phyloP scores from a whole-genome alignment of 2,797 vertebrate species.

The Amblyraja radiata region DNA sequence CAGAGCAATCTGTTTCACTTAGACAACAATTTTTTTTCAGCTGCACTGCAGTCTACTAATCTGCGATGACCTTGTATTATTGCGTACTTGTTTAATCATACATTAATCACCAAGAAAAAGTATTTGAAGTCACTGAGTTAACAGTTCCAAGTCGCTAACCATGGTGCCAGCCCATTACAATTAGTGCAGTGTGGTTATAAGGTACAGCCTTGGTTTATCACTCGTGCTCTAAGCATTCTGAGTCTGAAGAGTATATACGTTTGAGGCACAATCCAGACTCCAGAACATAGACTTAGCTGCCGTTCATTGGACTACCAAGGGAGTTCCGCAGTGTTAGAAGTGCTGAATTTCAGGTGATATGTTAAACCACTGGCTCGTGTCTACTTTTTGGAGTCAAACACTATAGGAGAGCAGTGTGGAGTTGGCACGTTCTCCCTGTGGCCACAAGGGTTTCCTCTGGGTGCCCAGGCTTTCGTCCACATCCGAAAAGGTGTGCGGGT shows the following conservation, averaged over 20 bases:
- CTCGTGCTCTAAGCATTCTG: background rate
- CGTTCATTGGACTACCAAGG: background rate
- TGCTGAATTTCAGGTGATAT: background rate
- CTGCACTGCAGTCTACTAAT: background rate
- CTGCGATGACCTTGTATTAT: slow-evolving; percentile 12
- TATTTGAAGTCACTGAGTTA: background rate
- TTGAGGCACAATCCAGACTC: background rate
- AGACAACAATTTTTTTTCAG: background rate
- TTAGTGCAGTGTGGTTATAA: background rate
- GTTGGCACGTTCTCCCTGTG: no score
- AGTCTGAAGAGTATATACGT: background rate
- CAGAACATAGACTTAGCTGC: background rate
- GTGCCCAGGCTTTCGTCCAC: no score
- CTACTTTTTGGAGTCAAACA: background rate
- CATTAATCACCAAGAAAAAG: background rate
- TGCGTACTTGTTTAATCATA: background rate
- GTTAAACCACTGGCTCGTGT: background rate
- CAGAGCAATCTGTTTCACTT: slow-evolving; percentile 13
- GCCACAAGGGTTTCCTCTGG: no score
- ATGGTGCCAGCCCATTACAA: background rate
- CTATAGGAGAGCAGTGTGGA: background rate
- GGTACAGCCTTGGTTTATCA: background rate
- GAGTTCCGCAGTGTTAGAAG: background rate
- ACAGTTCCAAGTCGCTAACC: background rate
- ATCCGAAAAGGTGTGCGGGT: no score